Evolutionary conservation across 2,797 vertebrate genomes (phyloP).

Genomic region (Malurus leucopterus): DNA sequence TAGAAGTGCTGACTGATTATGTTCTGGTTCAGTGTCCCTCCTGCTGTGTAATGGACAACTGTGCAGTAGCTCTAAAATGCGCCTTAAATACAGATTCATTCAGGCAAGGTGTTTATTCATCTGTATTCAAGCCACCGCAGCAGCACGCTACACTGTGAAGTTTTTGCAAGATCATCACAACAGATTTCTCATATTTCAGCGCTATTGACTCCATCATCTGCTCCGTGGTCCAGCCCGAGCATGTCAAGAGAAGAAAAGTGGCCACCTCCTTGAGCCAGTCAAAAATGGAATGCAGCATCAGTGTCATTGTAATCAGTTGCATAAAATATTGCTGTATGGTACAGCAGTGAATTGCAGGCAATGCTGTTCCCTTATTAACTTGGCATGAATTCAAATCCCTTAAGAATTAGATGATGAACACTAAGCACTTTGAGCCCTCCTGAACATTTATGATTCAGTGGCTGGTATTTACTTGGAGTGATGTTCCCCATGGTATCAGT

Average conservation of each 20-base stretch:
- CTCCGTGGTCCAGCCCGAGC: not conserved
- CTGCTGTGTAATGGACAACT: not conserved
- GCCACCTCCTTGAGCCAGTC: not conserved
- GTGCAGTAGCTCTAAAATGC: not conserved
- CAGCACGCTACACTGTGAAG: not conserved
- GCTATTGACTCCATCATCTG: not conserved
- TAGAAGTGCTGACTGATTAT: not conserved
- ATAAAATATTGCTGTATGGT: not conserved
- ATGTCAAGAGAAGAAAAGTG: not conserved
- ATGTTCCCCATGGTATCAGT: not conserved
- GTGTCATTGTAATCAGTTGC: not conserved
- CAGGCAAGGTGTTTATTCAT: not conserved
- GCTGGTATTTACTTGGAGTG: conserved; percentile 30
- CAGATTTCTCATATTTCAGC: not conserved
- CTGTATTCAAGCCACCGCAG: not conserved
- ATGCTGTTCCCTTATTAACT: conserved; percentile 31
- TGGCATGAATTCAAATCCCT: conserved; percentile 43
- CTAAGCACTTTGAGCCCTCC: conserved; percentile 16
- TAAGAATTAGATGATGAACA: conserved; percentile 23
- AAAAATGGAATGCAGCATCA: conserved; percentile 3
- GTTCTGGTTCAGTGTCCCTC: not conserved
- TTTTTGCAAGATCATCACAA: not conserved
- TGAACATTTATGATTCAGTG: conserved; percentile 23
- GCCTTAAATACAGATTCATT: not conserved
- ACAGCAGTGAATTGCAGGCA: not conserved